Conservation (phyloP, 30 jellyfish, hydroid and myxozoan genomes). For the Rhopilema esculentum region DNA sequence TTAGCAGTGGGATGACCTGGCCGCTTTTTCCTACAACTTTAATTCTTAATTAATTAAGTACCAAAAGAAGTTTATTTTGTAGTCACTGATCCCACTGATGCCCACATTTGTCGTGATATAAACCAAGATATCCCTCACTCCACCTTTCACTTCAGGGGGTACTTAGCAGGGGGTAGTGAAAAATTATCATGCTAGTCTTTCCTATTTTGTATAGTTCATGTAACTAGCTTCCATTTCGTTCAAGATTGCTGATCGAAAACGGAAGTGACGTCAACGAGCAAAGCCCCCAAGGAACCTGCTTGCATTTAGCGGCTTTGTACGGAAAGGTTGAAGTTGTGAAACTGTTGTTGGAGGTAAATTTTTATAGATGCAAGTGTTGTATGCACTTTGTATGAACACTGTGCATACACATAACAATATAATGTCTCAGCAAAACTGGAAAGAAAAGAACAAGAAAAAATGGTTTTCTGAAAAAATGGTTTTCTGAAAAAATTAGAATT, state of each 20-base stretch:
- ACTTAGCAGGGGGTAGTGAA: background rate
- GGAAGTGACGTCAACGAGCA: conserved; percentile 90
- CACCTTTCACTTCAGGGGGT: background rate
- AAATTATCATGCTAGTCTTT: background rate
- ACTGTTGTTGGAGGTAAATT: conserved; percentile 78
- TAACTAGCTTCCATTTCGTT: background rate
- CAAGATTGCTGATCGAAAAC: conserved; percentile 74
- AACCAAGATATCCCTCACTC: background rate
- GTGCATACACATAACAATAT: no score
- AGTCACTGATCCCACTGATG: no score
- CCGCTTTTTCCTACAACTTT: no score
- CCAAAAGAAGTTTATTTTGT: no score
- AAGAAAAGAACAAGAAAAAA: no score
- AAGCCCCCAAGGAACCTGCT: conserved; percentile 84
- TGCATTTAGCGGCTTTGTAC: conserved; percentile 88
- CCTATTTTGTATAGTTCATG: background rate
- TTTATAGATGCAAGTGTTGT: no score
- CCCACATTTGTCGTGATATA: background rate
- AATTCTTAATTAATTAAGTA: no score
- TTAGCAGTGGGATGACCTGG: no score
- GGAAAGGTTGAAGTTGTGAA: conserved; percentile 90
- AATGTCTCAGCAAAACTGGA: no score
- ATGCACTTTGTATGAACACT: no score
- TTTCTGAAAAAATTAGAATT: no score
- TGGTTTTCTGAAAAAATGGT: no score